Percentiles rank a stretch among this genome's conserved stretches.
These are phyloP conservation scores for Orchesella flavescens DNA, from an alignment of 2,888 invertebrate genomes.

Conservation along the genomic window DNA sequence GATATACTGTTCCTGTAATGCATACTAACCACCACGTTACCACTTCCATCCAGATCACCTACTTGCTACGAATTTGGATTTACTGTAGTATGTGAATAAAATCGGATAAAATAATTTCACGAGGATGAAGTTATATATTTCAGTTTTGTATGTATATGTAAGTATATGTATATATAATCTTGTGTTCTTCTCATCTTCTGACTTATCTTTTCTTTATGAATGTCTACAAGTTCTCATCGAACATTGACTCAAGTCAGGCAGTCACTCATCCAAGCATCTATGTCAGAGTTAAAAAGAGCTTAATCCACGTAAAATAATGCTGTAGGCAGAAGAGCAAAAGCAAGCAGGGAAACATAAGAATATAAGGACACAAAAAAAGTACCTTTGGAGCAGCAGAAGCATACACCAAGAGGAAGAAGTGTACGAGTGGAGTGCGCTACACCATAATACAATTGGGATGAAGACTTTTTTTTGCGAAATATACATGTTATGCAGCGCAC, in stretches of 20 bases:
- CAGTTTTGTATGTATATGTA: too few species aligned
- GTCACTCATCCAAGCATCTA: conserved; percentile 45
- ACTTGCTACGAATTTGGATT: too few species aligned
- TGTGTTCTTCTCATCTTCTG: too few species aligned
- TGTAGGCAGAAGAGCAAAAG: conserved; percentile 26
- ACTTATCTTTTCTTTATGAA: too few species aligned
- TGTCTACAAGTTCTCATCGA: conserved; percentile 43
- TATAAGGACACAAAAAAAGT: conserved; percentile 53
- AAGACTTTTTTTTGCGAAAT: conserved; percentile 12
- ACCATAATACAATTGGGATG: conserved; percentile 20
- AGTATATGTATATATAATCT: too few species aligned
- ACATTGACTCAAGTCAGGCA: conserved; percentile 54
- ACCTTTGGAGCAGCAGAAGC: neutral
- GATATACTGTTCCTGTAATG: too few species aligned
- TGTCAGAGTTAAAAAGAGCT: neutral
- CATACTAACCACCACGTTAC: too few species aligned
- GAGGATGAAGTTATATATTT: too few species aligned
- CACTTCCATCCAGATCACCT: too few species aligned
- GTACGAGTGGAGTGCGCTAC: neutral
- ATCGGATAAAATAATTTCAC: too few species aligned
- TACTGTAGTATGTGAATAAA: too few species aligned
- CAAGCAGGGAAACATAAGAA: conserved; percentile 40
- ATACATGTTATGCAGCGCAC: conserved; percentile 57
- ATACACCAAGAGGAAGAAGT: conserved; percentile 4
- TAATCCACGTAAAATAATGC: conserved; percentile 22